Evolutionary conservation across 2,113 vertebrate genomes (phyloP).

Genomic region (Caloenas nicobarica): DNA sequence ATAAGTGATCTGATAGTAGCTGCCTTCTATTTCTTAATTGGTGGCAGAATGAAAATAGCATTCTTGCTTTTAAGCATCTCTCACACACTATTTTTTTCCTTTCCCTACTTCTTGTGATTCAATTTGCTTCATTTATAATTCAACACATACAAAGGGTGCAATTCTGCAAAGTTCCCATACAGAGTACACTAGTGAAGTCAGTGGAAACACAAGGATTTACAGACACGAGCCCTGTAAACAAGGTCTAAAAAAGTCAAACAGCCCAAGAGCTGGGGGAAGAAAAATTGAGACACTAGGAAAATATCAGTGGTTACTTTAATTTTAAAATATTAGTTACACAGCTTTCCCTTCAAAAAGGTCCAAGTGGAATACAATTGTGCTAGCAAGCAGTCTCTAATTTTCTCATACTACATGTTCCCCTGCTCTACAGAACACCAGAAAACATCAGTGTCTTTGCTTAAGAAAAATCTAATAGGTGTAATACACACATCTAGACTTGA

Average conservation of each 20-base stretch:
- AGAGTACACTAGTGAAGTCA: not conserved
- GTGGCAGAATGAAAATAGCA: not conserved
- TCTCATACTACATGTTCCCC: not conserved
- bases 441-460: not conserved
- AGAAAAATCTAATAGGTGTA: not conserved
- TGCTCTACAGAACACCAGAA: not conserved
- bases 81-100: no score
- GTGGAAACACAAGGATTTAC: not conserved
- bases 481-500: not conserved
- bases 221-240: not conserved
- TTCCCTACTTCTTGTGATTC: no score
- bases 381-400: not conserved
- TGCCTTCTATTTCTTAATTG: slow-evolving; percentile 27
- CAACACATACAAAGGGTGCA: not conserved
- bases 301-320: not conserved
- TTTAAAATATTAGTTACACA: not conserved
- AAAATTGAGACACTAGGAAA: not conserved
- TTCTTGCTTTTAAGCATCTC: no score
- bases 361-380: not conserved
- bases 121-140: slow-evolving; percentile 49
- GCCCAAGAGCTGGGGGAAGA: fast-evolving
- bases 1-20: not conserved
- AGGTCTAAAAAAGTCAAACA: not conserved
- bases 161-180: not conserved
- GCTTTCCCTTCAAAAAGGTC: not conserved